Evolutionary conservation across 2,797 vertebrate genomes (phyloP).

Genomic region (Pelodytes ibericus): DNA sequence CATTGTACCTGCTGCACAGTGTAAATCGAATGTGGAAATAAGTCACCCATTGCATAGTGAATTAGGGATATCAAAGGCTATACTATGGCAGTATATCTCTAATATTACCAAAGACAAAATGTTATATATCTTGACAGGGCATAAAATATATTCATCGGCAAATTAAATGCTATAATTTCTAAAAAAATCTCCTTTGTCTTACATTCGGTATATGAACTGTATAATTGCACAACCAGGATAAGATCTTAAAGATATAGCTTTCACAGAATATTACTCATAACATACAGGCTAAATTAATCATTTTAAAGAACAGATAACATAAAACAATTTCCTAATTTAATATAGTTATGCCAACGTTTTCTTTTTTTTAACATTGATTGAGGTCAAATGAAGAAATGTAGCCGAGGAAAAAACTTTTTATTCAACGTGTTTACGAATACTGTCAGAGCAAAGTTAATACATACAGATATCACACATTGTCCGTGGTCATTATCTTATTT

Average conservation of each 20-base stretch:
- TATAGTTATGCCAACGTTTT: conserved; percentile 43
- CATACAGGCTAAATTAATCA: conserved; percentile 51
- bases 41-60: conserved; percentile 47
- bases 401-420: no score
- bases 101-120: conserved; percentile 52
- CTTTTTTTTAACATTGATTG: conserved; percentile 51
- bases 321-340: conserved; percentile 50
- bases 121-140: conserved; percentile 53
- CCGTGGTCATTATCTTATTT: no score
- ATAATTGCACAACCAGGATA: conserved; percentile 43
- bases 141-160: conserved; percentile 55
- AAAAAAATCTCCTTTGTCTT: conserved; percentile 42
- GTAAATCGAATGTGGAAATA: conserved; percentile 32
- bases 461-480: no score
- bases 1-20: neutral
- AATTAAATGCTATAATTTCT: conserved; percentile 51
- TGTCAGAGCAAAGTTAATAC: no score
- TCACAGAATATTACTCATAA: conserved; percentile 45
- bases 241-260: conserved; percentile 46
- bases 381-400: conserved; percentile 48
- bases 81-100: conserved; percentile 49
- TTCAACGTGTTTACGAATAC: no score
- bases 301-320: conserved; percentile 40
- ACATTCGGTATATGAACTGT: conserved; percentile 50
- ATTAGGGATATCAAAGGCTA: conserved; percentile 49